Evolutionary conservation across 2,113 vertebrate species (phyloP), one percentile per base, ranked within the genome.

Genomic region (Heteronetta atricapilla): DNA sequence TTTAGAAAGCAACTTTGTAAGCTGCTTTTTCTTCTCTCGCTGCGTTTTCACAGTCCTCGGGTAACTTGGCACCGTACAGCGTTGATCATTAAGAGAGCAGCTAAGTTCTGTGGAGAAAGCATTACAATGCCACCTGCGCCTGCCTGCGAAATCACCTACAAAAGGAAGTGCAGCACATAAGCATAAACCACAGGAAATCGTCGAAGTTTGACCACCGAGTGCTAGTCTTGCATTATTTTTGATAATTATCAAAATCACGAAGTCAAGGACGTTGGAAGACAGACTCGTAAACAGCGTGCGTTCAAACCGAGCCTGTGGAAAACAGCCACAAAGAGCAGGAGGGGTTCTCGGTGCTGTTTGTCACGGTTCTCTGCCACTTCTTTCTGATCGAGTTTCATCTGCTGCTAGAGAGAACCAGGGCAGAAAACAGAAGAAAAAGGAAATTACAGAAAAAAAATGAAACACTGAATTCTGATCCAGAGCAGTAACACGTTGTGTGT

Each of bases 171-270:
- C 75, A 76, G 31, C 34, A 13, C 1, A 26, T 4, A 8, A 6
- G 19, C 26, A 29, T 44, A 50, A 55, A 38, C 6, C 11, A 40
- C 12, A 90, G 44, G 23, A 55, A 90, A 78, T 10, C 59, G 19
- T 25, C 33, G 5, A 40, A 40, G 13, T 40, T 3, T 56, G 67
- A n/a, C 23, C 5, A 2, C 8, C 64, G 8, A 21, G 23, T 46
- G 16, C 29, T 15, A 26, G 36, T 17, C 52, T 46, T 48, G 42
- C 23, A 13, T 53, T 69, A 46, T 34, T 83, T 40, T 11, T 64
- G 28, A 1, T 11, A 36, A 29, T 3, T 38, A 16, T 21, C 52
- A 36, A 38, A 73, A 23, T 60, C 5, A 40, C 0, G 2, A 21
- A 44, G 5, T 13, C 53, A 36, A 55, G 60, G 44, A 22, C 22